Base-by-base conservation (phyloP, 2,888 invertebrate genomes). In the Bellardia bayeri region DNA sequence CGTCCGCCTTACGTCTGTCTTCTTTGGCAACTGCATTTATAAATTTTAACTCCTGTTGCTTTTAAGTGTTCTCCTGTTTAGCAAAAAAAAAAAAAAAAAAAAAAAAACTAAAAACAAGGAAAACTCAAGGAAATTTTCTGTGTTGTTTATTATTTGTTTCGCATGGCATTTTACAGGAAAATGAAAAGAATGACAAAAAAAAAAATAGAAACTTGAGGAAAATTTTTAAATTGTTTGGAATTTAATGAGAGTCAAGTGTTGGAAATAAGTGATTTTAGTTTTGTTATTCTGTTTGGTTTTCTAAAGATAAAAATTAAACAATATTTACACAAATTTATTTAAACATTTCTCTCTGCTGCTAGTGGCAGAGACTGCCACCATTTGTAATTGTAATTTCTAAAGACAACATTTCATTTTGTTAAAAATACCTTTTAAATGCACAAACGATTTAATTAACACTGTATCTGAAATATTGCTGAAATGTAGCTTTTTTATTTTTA, bases 241-340 rank as follows among this genome's bases (percentile, higher is more conserved):
- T 83, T 83, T 72, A 83, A 83, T 83, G 66, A 64, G 40, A 80
- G 83, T 83, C 71, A 87, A 83, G 80, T 83, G 66, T 71, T 69
- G 42, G 79, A 80, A 86, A 64, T 71, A 75, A 83, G 80, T 75
- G 82, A 54, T 81, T 49, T 23, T 49, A 71, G 42, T 56, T 71
- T 56, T 72, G 8, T 78, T 72, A 14, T 8, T 61, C 42, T 56
- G 14, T 71, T 54, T 30, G 56, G 30, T 56, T 63, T 54, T 61
- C 23, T 14, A 63, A 69, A 69, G 61, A 42, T 0, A 74, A 33
- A 74, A 81, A 45, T 51, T 33, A 58, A 82, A 54, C 33, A 58
- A 49, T 58, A 14, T 54, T 66, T 49, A 75, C 45, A 16, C 8
- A 9, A 33, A 33, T 33, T 54, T 16, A 16, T 56, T 51, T 51